Conservation (phyloP, 2,113 vertebrate genomes). For the Neolamprologus caudopunctatus region DNA sequence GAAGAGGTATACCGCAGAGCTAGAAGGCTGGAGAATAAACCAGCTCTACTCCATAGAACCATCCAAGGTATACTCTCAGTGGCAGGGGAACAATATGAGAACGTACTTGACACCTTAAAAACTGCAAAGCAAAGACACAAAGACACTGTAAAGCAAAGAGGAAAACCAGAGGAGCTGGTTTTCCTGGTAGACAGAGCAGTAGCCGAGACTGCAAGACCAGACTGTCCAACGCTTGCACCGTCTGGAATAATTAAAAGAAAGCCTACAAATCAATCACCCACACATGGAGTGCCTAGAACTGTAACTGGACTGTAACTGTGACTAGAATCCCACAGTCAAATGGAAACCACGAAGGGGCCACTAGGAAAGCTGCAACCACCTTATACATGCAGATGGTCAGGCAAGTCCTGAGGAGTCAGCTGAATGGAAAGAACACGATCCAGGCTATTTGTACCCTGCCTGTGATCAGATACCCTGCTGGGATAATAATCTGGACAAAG, state of each 20-base stretch:
- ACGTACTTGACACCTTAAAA: neutral
- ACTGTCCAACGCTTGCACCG: neutral
- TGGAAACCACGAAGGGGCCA: neutral
- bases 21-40: neutral
- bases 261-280: neutral
- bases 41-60: neutral
- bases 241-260: neutral
- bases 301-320: neutral
- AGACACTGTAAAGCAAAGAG: neutral
- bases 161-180: neutral
- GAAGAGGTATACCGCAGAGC: neutral
- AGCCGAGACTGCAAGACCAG: neutral
- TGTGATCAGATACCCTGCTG: neutral
- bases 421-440: neutral
- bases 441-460: neutral
- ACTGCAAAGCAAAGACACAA: neutral
- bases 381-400: neutral
- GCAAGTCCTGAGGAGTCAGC: neutral
- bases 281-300: neutral
- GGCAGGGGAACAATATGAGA: neutral
- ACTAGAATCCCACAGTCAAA: neutral
- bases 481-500: neutral
- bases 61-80: neutral
- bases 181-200: neutral
- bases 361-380: neutral